A percentile compares a stretch with the other conserved stretches of the same genome.
Conservation (phyloP, 2,113 vertebrate species). For the Petaurus breviceps region DNA sequence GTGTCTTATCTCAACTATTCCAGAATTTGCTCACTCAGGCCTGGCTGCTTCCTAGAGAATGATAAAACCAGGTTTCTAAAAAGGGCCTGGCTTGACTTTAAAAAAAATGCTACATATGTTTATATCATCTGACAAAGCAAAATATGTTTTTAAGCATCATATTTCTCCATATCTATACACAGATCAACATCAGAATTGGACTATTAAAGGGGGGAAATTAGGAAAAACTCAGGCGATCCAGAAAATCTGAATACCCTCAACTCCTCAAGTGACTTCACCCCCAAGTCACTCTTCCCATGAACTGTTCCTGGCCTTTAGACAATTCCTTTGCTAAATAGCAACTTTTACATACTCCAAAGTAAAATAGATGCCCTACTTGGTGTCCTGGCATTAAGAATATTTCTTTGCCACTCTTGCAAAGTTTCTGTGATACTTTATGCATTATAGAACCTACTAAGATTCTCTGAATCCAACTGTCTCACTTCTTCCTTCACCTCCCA, state of each 20-base stretch:
- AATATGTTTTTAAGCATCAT: not conserved
- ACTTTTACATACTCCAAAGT: not conserved
- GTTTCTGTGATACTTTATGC: not conserved
- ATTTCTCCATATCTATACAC: not conserved
- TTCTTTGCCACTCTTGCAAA: not conserved
- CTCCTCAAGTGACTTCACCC: not conserved
- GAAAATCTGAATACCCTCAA: not conserved
- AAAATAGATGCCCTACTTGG: not conserved
- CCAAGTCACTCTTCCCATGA: not conserved
- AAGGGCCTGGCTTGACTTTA: not conserved
- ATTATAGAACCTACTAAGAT: not conserved
- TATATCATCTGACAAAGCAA: not conserved
- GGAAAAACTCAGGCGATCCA: not conserved
- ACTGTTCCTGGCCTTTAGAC: not conserved
- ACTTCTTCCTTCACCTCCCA: not conserved
- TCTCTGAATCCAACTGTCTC: not conserved
- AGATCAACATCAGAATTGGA: not conserved
- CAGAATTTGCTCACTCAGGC: not conserved
- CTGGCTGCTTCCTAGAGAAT: not conserved
- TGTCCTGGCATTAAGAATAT: not conserved
- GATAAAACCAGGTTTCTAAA: not conserved
- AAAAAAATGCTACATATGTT: not conserved
- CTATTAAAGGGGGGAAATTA: not conserved
- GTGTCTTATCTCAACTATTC: not conserved
- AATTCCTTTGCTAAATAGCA: not conserved